These are phyloP conservation scores for Gadus macrocephalus DNA, from an alignment of 2,113 vertebrate genomes.

Conservation along the genomic window DNA sequence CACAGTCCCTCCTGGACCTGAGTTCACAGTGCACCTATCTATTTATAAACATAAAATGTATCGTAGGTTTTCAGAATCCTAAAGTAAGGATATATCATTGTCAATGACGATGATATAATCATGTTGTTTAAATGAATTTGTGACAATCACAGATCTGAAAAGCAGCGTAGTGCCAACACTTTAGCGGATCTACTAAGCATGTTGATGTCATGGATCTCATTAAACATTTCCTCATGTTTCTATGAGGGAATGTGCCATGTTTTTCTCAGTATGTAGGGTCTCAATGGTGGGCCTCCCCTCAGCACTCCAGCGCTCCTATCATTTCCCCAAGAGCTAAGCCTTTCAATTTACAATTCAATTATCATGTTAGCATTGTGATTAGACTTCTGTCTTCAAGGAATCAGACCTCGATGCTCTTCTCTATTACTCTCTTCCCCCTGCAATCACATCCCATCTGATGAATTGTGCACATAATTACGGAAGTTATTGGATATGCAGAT, in stretches of 20 bases:
- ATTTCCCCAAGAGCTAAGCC: conserved; percentile 64
- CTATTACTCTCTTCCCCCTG: conserved; percentile 49
- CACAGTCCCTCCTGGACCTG: no score
- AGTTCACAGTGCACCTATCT: no score
- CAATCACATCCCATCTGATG: conserved; percentile 81
- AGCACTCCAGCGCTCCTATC: conserved; percentile 53
- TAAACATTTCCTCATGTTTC: no score
- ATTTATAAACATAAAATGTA: no score
- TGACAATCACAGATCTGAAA: no score
- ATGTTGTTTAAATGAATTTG: no score
- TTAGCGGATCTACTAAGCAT: background rate
- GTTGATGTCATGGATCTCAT: background rate
- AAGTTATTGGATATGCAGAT: conserved; percentile 82
- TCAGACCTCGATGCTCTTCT: conserved; percentile 70
- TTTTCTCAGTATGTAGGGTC: no score
- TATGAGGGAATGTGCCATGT: no score
- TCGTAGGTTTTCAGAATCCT: no score
- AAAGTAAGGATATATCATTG: no score
- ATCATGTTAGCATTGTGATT: conserved; percentile 82
- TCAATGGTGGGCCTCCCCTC: background rate
- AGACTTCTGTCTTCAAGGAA: conserved; percentile 77
- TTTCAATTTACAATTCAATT: conserved; percentile 81
- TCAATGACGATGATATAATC: no score
- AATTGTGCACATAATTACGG: conserved; percentile 79
- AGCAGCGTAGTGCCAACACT: background rate